Base-by-base conservation (phyloP, 2,888 invertebrate genomes). In the Tipula lateralis region DNA sequence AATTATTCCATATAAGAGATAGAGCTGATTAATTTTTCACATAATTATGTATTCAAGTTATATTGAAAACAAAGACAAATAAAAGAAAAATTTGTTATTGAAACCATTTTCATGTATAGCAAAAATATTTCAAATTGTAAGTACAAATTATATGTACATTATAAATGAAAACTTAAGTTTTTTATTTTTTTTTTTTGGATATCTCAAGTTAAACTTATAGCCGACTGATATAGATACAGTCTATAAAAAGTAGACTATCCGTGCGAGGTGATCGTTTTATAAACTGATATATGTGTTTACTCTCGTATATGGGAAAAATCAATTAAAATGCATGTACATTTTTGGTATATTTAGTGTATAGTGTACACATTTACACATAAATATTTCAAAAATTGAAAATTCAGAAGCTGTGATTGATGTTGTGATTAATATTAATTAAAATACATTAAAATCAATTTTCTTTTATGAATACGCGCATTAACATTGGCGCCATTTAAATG, bases 131-230 rank as follows among this genome's bases (percentile, higher is more conserved):
- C n/a, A 44, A n/a, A n/a, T 4, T 24, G 66, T 66, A 66, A 24
- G 66, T 66, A 66, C 66, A 66, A 66, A 66, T 66, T 66, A n/a
- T n/a, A 66, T 66, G 66, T 66, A 66, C 66, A 66, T 66, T 66
- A 66, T 24, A 66, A 66, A 66, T 66, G 13, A 66, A 66, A 66
- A 50, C 2, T 44, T 44, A n/a, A 44, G 24, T 66, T 66, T 50
- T 39, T 13, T n/a, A n/a, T n/a, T 9, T 39, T 13, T 39, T 39
- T 39, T 39, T 50, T 66, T 66, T 66, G 66, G 66, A 66, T 66
- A 19, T 66, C 66, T 66, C 66, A 66, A 66, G 66, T 24, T 66
- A 66, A 66, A 66, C 66, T n/a, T n/a, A 24, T 66, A 66, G 66
- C 66, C 66, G 66, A 66, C 66, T 66, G 66, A 66, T 66, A 66